Evolutionary conservation across 2,888 invertebrate species (phyloP).

Genomic region (Chrysotoxum bicinctum): DNA sequence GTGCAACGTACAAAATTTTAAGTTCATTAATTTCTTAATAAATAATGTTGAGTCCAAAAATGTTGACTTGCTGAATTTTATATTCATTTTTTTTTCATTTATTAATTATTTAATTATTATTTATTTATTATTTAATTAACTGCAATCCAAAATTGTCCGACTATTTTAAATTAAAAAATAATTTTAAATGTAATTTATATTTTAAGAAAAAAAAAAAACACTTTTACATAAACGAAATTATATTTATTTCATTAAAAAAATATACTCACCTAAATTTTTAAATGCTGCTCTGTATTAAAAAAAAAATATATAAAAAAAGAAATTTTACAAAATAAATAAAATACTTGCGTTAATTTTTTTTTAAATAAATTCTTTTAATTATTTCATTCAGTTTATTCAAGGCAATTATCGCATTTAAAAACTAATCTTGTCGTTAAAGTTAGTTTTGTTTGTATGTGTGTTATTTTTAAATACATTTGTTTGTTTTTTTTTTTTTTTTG

Average conservation of each 20-base stretch:
- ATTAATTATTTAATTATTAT: too few species aligned
- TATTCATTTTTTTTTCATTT: too few species aligned
- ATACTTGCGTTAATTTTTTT: conserved; percentile 33
- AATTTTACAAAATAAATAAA: background rate
- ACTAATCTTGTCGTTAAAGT: conserved; percentile 34
- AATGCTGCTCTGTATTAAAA: background rate
- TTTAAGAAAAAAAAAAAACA: background rate
- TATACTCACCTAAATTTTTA: background rate
- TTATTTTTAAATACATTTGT: conserved; percentile 41
- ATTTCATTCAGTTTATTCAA: conserved; percentile 50
- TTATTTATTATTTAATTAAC: too few species aligned
- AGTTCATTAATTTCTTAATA: too few species aligned
- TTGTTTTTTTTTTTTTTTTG: conserved; percentile 36
- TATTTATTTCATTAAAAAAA: background rate
- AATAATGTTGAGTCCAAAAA: too few species aligned
- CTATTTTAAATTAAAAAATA: background rate
- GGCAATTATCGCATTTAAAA: conserved; percentile 62
- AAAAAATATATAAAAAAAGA: background rate
- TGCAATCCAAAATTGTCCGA: too few species aligned
- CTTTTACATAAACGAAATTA: background rate
- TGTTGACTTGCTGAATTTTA: too few species aligned
- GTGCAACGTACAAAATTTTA: too few species aligned
- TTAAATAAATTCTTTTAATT: conserved; percentile 57
- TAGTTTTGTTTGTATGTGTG: conserved; percentile 11
- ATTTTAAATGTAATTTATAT: too few species aligned